These are phyloP conservation scores for Drosophila kohkoa DNA, from an alignment of 1,140 invertebrate genomes.

Conservation along the genomic window DNA sequence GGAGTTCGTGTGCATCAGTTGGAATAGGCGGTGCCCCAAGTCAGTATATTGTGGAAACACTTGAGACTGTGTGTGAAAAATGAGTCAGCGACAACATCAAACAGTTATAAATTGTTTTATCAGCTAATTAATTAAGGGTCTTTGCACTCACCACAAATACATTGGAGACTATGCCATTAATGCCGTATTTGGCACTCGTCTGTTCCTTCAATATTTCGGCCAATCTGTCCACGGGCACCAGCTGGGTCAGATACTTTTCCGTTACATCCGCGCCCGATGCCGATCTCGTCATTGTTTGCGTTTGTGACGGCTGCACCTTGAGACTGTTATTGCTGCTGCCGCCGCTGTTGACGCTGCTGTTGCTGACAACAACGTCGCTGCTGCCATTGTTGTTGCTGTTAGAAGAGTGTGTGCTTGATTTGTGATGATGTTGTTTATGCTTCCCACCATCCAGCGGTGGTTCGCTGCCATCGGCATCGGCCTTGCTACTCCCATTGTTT, in stretches of 20 bases:
- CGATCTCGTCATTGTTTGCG: slow-evolving; percentile 85
- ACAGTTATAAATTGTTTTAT: slow-evolving; percentile 41
- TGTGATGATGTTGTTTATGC: slow-evolving; percentile 60
- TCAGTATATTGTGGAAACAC: slow-evolving; percentile 92
- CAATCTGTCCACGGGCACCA: slow-evolving; percentile 89
- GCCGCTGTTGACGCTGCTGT: slow-evolving; percentile 27
- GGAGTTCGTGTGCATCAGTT: slow-evolving; percentile 87
- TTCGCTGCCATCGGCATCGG: slow-evolving; percentile 68
- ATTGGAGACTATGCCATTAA: slow-evolving; percentile 88
- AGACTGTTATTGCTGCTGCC: slow-evolving; percentile 64
- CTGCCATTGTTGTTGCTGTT: slow-evolving; percentile 52
- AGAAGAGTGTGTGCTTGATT: slow-evolving; percentile 53
- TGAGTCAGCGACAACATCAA: background rate
- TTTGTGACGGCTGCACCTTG: slow-evolving; percentile 65
- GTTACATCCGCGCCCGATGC: slow-evolving; percentile 87
- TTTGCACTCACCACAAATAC: slow-evolving; percentile 86
- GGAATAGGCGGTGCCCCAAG: slow-evolving; percentile 89
- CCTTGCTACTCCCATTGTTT: slow-evolving; percentile 66
- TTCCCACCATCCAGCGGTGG: slow-evolving; percentile 70
- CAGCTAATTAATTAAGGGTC: slow-evolving; percentile 52
- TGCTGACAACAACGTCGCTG: slow-evolving; percentile 37
- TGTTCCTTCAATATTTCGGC: slow-evolving; percentile 88
- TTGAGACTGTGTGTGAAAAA: slow-evolving; percentile 86
- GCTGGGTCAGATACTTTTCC: slow-evolving; percentile 86
- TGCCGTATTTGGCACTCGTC: slow-evolving; percentile 87